Conservation (phyloP, 2,113 vertebrate genomes). For the Pandion haliaetus region DNA sequence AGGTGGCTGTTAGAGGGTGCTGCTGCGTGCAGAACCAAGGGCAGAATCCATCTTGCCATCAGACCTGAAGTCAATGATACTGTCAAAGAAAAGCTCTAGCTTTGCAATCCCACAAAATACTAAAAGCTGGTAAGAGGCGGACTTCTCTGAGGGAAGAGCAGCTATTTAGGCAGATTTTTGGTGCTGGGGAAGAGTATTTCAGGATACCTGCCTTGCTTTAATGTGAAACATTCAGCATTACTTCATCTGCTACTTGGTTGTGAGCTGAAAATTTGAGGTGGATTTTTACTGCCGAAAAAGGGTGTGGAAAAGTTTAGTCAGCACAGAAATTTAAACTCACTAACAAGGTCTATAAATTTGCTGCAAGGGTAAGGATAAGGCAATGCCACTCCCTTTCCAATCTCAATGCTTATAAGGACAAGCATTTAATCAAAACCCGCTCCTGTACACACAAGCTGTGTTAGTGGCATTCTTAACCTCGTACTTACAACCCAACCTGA, state of each 20-base stretch:
- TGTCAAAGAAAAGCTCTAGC: background rate
- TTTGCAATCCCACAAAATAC: background rate
- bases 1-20: background rate
- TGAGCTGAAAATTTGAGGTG: background rate
- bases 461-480: background rate
- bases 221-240: background rate
- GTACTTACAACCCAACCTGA: background rate
- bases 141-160: background rate
- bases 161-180: background rate
- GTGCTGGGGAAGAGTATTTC: background rate
- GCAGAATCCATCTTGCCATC: slow-evolving; percentile 2
- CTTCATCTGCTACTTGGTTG: background rate
- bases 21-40: background rate
- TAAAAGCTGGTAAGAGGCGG: background rate
- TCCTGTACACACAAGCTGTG: background rate
- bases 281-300: slow-evolving; percentile 27
- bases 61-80: background rate
- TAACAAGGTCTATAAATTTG: slow-evolving; percentile 22
- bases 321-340: slow-evolving; percentile 12
- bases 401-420: background rate
- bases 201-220: background rate
- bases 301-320: slow-evolving; percentile 25
- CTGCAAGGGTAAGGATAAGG: background rate
- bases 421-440: slow-evolving; percentile 7
- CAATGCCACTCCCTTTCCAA: background rate